Evolutionary conservation across 2,113 vertebrate genomes (phyloP), one percentile per base, ranked within the genome.

Genomic region (Jaculus jaculus): DNA sequence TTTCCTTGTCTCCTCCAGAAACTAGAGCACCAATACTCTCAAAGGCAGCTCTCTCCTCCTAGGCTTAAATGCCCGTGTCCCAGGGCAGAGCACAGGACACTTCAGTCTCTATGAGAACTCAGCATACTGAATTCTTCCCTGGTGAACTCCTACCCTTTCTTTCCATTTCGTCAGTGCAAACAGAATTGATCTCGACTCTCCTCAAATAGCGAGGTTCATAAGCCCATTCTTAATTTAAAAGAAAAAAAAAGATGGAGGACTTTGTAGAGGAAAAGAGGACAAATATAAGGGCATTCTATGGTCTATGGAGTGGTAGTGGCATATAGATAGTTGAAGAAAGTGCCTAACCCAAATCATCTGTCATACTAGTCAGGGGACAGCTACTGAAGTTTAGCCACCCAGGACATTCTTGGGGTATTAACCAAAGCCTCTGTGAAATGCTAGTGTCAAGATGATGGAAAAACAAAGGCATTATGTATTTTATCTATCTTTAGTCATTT

Each of bases 61-160:
- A 85, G 63, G 65, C 30, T 92, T 69, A 82, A 95, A 93, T 94
- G 84, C 63, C 89, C 83, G 83, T 87, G 95, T 94, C 93, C 93
- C 74, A 95, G 87, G 84, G 74, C 77, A 63, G 80, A 95, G 87
- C 28, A 96, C 60, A 92, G 94, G 89, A 97, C 96, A 96, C 17
- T 94, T 96, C 42, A 84, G 54, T 92, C 71, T 69, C 82, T 82
- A 13, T 95, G 92, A 97, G 98, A 97, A 97, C 95, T 96, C 96
- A 97, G 96, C 96, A 92, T 98, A 92, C 97, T 86, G 66, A 91
- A 89, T 68, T 92, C 90, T 96, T 71, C 80, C 74, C 26, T 1
- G 20, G 66, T 8, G 85, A 80, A 12, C 58, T 92, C 54, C 69
- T 87, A 28, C 94, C 65, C 90, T 93, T 96, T 73, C 78, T 81